These are phyloP conservation scores for Stenopsyche tienmushanensis DNA, from an alignment of 1,140 invertebrate species.

Conservation along the genomic window DNA sequence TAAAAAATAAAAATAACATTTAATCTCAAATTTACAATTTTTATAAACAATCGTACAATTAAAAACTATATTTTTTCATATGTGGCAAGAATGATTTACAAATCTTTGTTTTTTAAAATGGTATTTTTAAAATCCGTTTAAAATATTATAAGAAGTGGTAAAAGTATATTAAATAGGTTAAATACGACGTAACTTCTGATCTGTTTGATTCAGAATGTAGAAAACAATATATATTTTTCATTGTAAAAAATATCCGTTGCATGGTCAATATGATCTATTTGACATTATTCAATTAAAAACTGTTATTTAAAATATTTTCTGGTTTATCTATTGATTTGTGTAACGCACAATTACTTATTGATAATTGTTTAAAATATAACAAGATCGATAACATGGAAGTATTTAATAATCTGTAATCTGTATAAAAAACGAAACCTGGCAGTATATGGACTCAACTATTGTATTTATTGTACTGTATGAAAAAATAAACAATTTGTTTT, in stretches of 20 bases:
- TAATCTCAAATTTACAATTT: constrained; percentile 40
- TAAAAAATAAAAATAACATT: constrained; percentile 40
- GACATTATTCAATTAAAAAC: constrained; percentile 31
- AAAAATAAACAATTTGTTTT: constrained; percentile 41
- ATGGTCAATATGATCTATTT: not conserved
- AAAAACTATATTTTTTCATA: constrained; percentile 32
- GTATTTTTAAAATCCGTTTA: constrained; percentile 31
- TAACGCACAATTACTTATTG: constrained; percentile 37
- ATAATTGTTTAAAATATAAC: constrained; percentile 40
- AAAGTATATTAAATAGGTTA: not conserved
- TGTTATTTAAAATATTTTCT: constrained; percentile 40
- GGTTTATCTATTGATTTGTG: constrained; percentile 41
- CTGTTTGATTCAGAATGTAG: not conserved
- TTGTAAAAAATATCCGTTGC: not conserved
- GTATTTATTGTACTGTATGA: constrained; percentile 42
- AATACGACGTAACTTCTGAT: not conserved
- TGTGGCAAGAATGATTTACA: constrained; percentile 40
- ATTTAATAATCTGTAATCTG: constrained; percentile 30
- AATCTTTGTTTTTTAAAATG: constrained; percentile 33
- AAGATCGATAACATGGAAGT: constrained; percentile 37
- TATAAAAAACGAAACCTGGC: constrained; percentile 41
- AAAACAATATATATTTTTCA: not conserved
- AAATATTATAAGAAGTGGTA: constrained; percentile 14
- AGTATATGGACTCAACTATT: constrained; percentile 36
- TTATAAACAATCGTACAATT: constrained; percentile 36